Evolutionary conservation across 2,888 invertebrate genomes (phyloP).

Genomic region (Pristionchus maxplancki): DNA sequence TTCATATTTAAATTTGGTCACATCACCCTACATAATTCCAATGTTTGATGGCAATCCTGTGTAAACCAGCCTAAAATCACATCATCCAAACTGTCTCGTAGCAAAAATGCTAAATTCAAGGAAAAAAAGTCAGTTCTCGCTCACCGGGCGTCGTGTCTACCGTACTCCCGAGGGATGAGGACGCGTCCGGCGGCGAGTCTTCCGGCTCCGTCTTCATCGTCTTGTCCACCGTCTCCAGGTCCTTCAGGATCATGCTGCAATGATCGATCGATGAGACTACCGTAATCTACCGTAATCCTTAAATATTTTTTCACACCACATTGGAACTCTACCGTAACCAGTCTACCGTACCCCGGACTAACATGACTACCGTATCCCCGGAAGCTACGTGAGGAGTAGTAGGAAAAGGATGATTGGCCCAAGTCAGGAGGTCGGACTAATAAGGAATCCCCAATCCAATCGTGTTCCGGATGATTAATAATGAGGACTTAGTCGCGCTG

Average conservation of each 20-base stretch:
- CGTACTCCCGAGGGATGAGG: slow-evolving; percentile 37
- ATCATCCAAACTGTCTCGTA: too few relatives aligned
- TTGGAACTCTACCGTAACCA: neutral
- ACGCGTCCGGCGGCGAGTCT: slow-evolving; percentile 66
- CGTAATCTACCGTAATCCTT: neutral
- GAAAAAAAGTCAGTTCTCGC: slow-evolving; percentile 30
- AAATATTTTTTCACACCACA: neutral
- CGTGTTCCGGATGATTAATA: neutral
- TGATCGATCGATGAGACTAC: slow-evolving; percentile 24
- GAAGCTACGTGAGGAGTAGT: neutral
- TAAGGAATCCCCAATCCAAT: neutral
- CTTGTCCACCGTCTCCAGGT: slow-evolving; percentile 76
- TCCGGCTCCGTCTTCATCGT: slow-evolving; percentile 69
- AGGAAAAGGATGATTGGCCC: neutral
- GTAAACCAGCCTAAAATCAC: too few relatives aligned
- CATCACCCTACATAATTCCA: too few relatives aligned
- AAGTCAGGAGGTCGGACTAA: neutral
- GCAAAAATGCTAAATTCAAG: too few relatives aligned
- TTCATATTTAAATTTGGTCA: neutral
- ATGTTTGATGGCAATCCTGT: too few relatives aligned
- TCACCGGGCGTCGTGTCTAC: slow-evolving; percentile 38
- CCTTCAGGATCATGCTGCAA: slow-evolving; percentile 77
- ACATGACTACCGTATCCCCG: neutral
- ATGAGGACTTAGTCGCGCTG: neutral
- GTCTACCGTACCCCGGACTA: neutral